These are phyloP conservation scores for Zhuqinia jingwanae DNA, from an alignment of 2,888 invertebrate genomes.

Conservation along the genomic window DNA sequence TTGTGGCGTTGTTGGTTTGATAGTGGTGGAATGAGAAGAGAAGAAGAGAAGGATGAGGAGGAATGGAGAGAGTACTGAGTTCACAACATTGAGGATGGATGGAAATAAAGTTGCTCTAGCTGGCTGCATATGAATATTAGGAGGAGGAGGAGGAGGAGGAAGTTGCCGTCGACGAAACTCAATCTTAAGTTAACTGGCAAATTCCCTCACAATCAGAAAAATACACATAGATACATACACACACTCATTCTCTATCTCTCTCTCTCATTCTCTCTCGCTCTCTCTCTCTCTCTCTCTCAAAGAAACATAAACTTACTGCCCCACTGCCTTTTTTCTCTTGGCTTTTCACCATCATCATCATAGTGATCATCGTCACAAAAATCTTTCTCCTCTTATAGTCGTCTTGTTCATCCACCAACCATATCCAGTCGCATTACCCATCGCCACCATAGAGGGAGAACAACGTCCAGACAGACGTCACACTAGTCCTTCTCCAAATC, in stretches of 20 bases:
- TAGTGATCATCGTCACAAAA: not conserved
- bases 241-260: not conserved
- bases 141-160: not conserved
- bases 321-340: slow-evolving; percentile 26
- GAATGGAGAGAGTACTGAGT: slow-evolving; percentile 23
- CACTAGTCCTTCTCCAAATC: not conserved
- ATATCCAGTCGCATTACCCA: slow-evolving; percentile 16
- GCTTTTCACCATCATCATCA: not conserved
- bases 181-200: too few species aligned
- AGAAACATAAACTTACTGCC: slow-evolving; percentile 15
- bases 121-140: not conserved
- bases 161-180: too few species aligned
- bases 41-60: not conserved
- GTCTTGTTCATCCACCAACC: slow-evolving; percentile 7
- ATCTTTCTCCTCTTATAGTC: slow-evolving; percentile 2
- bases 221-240: not conserved
- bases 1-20: slow-evolving; percentile 17
- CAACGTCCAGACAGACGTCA: not conserved
- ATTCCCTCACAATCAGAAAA: not conserved
- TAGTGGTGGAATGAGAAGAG: slow-evolving; percentile 15
- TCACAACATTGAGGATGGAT: not conserved
- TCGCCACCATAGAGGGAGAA: not conserved
- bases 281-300: not conserved
- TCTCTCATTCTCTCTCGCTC: not conserved
- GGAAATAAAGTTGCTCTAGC: not conserved